These are phyloP conservation scores for Tachina fera DNA, from an alignment of 2,888 invertebrate genomes.

Conservation along the genomic window DNA sequence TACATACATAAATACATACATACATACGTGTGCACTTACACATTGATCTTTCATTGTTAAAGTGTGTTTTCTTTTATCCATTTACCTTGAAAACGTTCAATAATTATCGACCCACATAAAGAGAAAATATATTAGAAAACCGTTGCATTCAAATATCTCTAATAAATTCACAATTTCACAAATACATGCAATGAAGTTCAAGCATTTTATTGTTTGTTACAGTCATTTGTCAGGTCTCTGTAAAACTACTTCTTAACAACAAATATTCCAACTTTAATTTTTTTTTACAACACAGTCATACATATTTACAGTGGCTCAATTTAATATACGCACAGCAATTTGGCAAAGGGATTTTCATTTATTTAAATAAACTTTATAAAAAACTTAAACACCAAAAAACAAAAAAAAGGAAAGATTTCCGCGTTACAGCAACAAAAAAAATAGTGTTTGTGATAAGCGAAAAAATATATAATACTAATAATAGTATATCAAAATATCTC, in stretches of 20 bases:
- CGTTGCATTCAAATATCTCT: slow-evolving; percentile 3
- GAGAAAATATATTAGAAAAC: slow-evolving; percentile 47
- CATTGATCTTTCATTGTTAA: neutral
- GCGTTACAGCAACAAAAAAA: too few species aligned
- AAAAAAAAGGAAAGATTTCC: too few species aligned
- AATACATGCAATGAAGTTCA: slow-evolving; percentile 6
- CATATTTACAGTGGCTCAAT: slow-evolving; percentile 4
- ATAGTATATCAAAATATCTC: too few species aligned
- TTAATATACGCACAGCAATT: neutral
- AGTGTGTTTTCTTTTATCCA: neutral
- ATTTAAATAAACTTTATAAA: too few species aligned
- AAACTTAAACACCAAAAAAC: too few species aligned
- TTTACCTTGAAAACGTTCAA: neutral
- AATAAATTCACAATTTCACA: slow-evolving; percentile 24
- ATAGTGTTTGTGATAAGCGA: too few species aligned
- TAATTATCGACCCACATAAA: slow-evolving; percentile 17
- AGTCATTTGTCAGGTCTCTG: slow-evolving; percentile 13
- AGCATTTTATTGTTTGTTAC: slow-evolving; percentile 15
- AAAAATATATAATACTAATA: too few species aligned
- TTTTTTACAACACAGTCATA: slow-evolving; percentile 18
- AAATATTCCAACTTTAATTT: neutral
- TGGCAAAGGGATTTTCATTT: too few species aligned
- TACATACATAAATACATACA: too few species aligned
- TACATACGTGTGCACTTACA: too few species aligned
- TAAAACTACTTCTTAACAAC: neutral